These are phyloP conservation scores for Hylyphantes graminicola DNA, from an alignment of 1,140 invertebrate species.

Conservation along the genomic window DNA sequence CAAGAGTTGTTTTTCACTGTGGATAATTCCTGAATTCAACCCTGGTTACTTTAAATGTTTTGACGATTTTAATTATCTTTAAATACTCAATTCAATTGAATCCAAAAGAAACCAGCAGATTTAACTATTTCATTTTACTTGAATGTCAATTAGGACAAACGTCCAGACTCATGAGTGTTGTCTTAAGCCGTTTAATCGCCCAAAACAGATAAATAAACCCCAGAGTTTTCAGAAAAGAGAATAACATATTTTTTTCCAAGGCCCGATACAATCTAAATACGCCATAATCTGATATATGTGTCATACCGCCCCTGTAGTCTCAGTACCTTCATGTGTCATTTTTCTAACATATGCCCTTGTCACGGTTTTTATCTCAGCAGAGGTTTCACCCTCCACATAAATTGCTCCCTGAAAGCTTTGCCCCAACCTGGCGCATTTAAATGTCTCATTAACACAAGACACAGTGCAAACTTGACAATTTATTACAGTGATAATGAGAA, in stretches of 20 bases:
- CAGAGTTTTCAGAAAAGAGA: neutral
- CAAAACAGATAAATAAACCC: no score
- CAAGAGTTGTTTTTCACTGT: no score
- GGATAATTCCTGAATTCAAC: no score
- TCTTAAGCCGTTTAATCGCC: no score
- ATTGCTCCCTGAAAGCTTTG: conserved; percentile 20
- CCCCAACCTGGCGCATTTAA: conserved; percentile 5
- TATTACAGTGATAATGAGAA: conserved; percentile 32
- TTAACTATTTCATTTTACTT: no score
- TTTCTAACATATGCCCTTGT: conserved; percentile 8
- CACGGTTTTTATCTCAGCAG: neutral
- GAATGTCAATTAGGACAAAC: no score
- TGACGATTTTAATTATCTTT: no score
- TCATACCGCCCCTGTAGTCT: neutral
- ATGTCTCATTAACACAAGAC: conserved; percentile 20
- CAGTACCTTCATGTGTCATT: neutral
- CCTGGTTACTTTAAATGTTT: no score
- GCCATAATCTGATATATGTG: conserved; percentile 7
- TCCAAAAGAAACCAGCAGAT: no score
- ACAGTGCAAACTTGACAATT: conserved; percentile 3
- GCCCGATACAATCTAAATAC: conserved; percentile 7
- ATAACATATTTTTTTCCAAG: conserved; percentile 2
- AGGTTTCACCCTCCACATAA: conserved; percentile 14
- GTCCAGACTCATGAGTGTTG: no score
- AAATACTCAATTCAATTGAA: no score